Evolutionary conservation across 2,888 invertebrate species (phyloP).

Genomic region (Cerastoderma edule): DNA sequence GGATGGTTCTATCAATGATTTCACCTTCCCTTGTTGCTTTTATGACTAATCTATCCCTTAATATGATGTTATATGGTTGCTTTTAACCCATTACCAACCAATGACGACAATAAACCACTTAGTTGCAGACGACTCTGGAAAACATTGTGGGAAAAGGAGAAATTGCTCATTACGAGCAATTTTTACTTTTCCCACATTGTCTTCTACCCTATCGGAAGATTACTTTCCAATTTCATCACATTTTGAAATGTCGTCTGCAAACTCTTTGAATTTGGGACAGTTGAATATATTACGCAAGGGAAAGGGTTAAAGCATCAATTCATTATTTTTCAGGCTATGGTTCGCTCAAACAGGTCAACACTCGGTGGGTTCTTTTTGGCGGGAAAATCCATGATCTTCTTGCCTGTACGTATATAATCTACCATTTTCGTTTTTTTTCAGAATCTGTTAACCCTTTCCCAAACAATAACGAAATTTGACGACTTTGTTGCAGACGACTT

Average conservation of each 20-base stretch:
- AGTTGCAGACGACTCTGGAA: too few relatives aligned
- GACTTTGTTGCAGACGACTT: too few relatives aligned
- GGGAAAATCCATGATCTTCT: constrained; percentile 55
- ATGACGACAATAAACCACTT: too few relatives aligned
- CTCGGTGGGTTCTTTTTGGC: constrained; percentile 59
- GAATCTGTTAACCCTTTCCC: too few relatives aligned
- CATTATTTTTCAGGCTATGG: constrained; percentile 51
- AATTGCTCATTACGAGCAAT: neutral
- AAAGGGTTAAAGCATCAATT: neutral
- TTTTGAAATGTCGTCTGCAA: neutral
- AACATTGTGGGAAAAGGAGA: neutral
- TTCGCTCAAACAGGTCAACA: constrained; percentile 47
- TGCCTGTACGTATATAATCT: constrained; percentile 48
- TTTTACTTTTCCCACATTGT: neutral
- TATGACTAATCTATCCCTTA: too few relatives aligned
- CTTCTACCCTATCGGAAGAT: neutral
- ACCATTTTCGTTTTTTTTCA: too few relatives aligned
- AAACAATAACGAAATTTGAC: too few relatives aligned
- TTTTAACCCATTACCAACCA: too few relatives aligned
- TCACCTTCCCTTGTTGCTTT: too few relatives aligned
- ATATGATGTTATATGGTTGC: too few relatives aligned
- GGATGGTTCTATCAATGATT: too few relatives aligned
- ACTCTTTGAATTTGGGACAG: neutral
- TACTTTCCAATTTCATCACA: neutral
- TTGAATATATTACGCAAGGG: neutral